Evolutionary conservation across 2,797 vertebrate species (phyloP).

Genomic region (Petrocephalus schoutedeni): DNA sequence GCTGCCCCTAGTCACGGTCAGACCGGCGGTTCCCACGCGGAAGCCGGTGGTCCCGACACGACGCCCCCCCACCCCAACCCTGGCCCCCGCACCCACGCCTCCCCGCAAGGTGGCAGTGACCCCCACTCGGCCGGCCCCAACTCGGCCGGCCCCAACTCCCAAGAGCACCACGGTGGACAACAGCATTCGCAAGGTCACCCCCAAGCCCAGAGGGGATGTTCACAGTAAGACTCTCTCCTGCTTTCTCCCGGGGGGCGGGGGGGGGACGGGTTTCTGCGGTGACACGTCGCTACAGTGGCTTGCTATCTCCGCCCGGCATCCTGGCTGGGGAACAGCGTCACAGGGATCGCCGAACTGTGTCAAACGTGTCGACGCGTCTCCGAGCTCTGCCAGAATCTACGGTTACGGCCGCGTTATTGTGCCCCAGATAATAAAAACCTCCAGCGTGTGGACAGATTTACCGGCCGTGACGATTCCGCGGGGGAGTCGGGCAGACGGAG

Average conservation of each 20-base stretch:
- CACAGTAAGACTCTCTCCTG: conserved; percentile 76
- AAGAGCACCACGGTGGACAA: conserved; percentile 69
- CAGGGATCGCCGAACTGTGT: neutral
- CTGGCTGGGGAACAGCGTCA: neutral
- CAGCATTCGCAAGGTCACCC: conserved; percentile 74
- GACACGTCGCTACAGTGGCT: neutral
- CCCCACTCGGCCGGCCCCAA: conserved; percentile 40
- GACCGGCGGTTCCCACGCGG: conserved; percentile 48
- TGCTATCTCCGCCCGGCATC: neutral
- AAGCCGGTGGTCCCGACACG: conserved; percentile 48
- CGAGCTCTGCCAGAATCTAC: neutral
- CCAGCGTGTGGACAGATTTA: neutral
- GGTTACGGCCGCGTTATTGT: neutral
- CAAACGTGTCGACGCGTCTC: neutral
- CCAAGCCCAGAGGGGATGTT: conserved; percentile 90
- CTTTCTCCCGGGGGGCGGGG: neutral
- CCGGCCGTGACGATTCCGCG: neutral
- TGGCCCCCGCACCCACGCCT: conserved; percentile 30
- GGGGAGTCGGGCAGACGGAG: neutral
- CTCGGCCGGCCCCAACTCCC: conserved; percentile 36
- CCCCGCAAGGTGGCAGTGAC: conserved; percentile 35
- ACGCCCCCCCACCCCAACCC: conserved; percentile 39
- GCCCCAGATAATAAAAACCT: neutral
- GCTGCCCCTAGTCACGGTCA: conserved; percentile 37
- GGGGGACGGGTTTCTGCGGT: neutral